A percentile compares a stretch with the other conserved stretches of the same genome.
Conservation (phyloP, 2,888 invertebrate species). For the Tricholauxania praeusta region DNA sequence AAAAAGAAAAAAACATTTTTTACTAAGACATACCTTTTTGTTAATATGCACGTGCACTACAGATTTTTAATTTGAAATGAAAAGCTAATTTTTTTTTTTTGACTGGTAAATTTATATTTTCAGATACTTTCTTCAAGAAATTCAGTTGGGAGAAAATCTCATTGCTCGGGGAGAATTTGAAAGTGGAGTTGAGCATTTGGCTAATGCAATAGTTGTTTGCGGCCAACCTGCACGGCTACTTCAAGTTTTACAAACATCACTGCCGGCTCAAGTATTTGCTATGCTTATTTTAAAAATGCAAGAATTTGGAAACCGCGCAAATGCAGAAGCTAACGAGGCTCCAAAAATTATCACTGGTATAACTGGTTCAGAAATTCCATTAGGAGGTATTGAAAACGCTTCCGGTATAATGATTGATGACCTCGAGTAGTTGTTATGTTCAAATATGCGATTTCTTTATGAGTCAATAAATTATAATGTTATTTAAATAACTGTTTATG, state of each 20-base stretch:
- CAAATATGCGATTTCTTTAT: slow-evolving; percentile 8
- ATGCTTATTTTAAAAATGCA: slow-evolving; percentile 81
- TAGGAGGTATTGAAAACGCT: slow-evolving; percentile 54
- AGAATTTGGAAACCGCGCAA: slow-evolving; percentile 63
- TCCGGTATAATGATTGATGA: slow-evolving; percentile 60
- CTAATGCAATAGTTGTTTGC: slow-evolving; percentile 97
- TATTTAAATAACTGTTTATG: slow-evolving; percentile 3
- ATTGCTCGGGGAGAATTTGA: slow-evolving; percentile 89
- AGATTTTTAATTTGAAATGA: too few relatives aligned
- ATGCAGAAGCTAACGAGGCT: slow-evolving; percentile 56
- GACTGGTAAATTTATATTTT: slow-evolving; percentile 42
- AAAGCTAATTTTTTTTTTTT: too few relatives aligned
- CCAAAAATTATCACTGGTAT: slow-evolving; percentile 53
- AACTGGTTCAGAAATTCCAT: slow-evolving; percentile 50
- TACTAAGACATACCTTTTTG: too few relatives aligned
- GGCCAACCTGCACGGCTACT: slow-evolving; percentile 76
- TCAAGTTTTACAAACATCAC: slow-evolving; percentile 85
- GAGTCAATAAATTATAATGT: slow-evolving; percentile 15
- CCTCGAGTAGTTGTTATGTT: slow-evolving; percentile 57
- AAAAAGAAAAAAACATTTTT: too few relatives aligned
- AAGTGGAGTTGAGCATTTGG: slow-evolving; percentile 94
- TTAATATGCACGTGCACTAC: too few relatives aligned
- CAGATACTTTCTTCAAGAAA: slow-evolving; percentile 75
- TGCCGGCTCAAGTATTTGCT: slow-evolving; percentile 95
- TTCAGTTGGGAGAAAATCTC: slow-evolving; percentile 94